These are phyloP conservation scores for Odontophorus gujanensis DNA, from an alignment of 2,113 vertebrate genomes.

Conservation along the genomic window DNA sequence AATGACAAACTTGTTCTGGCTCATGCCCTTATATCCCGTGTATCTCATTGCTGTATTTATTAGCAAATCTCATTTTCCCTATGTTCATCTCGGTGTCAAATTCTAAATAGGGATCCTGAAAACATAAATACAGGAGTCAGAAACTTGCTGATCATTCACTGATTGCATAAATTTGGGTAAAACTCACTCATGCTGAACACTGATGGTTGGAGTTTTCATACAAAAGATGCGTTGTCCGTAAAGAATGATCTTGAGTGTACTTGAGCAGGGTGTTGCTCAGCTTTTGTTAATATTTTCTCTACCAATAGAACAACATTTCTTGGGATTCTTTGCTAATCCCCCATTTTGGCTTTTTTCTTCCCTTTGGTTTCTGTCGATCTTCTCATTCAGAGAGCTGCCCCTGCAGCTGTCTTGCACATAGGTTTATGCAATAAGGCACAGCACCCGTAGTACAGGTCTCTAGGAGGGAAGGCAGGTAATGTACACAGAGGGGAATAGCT, in stretches of 20 bases:
- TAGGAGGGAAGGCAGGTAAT: neutral
- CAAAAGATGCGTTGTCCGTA: conserved; percentile 15
- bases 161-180: conserved; percentile 49
- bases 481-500: neutral
- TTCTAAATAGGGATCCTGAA: conserved; percentile 34
- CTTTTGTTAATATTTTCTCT: conserved; percentile 4
- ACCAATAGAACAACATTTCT: conserved; percentile 13
- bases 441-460: neutral
- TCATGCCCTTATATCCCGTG: conserved; percentile 49
- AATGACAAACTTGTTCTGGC: conserved; percentile 58
- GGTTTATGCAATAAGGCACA: neutral
- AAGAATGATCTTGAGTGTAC: conserved; percentile 5
- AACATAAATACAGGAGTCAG: conserved; percentile 25
- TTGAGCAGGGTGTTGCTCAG: neutral
- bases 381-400: neutral
- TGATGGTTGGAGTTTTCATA: conserved; percentile 17
- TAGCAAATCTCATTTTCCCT: conserved; percentile 68
- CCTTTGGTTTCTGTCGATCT: neutral
- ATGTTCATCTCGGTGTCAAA: conserved; percentile 56
- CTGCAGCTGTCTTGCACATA: neutral
- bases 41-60: conserved; percentile 64
- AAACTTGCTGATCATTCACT: conserved; percentile 27
- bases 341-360: neutral
- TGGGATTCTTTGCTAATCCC: conserved; percentile 19
- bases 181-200: conserved; percentile 22